Evolutionary conservation across 1,140 invertebrate species (phyloP), one percentile per base, ranked within the genome.

Genomic region (Zaprionus ornatus): DNA sequence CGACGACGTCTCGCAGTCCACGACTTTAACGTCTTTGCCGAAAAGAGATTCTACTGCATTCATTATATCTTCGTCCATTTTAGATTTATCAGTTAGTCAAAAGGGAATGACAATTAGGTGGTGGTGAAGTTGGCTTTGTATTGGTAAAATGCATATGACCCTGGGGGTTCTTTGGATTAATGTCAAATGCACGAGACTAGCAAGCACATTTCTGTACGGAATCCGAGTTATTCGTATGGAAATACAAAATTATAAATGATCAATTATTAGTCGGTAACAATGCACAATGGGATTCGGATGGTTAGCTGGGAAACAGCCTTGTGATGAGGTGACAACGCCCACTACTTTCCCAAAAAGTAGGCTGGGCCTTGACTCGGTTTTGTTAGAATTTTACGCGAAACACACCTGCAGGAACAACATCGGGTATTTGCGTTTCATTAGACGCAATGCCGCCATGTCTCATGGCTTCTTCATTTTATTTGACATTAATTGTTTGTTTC

Each of bases 31-130:
- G 35, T 95, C 95, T 65, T 95, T 96, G 66, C 96, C 96, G 60
- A 96, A 94, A 56, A 97, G 95, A 63, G 95, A 95, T 92, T 96
- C 96, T 35, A 97, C 96, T 50, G 96, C 96, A 77, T 96, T 96
- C 82, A 96, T 95, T 64, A 96, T 96, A 91, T 96, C 95, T 92
- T 96, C 95, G 90, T 96, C 95, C 95, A 96, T 96, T 77, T 25
- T 91, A 29, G 57, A 65, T 69, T 69, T 35, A 68, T 62, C 64
- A 72, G 77, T 77, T 69, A 73, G 69, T 77, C 62, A 57, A 73
- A 15, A 52, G 50, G 56, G 40, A 66, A 66, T 74, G 63, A 52
- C 48, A 60, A 69, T 56, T 80, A 68, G 61, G 17, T 82, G 59
- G 55, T 42, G 52, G 59, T 42, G 54, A 63, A 64, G 64, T 45